Evolutionary conservation across 2,113 vertebrate genomes (phyloP), one percentile per base, ranked within the genome.

Genomic region (Steatornis caripensis): DNA sequence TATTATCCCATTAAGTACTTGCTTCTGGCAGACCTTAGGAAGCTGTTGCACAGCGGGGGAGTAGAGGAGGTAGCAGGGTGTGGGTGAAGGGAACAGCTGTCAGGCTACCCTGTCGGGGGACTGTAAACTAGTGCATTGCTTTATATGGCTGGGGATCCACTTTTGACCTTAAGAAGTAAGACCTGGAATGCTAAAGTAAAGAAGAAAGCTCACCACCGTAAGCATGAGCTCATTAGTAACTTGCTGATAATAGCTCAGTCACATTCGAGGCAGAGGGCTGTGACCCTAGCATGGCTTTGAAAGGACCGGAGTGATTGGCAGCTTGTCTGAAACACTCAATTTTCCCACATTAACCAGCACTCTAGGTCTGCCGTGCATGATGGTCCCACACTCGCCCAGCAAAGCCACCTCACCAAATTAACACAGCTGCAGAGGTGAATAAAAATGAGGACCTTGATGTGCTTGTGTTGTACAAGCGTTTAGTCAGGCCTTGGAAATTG

Each of bases 171-270:
- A 55, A 45, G 58, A 87, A 78, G 54, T 30, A 3, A 2, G 71
- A 62, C 29, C 3, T 27, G 26, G 79, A 80, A 81, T 66, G 54
- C 72, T 90, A 30, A 89, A 85, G 43, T 29, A 30, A 61, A 54
- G 89, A 66, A 61, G 75, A 87, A 89, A 95, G 54, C 57, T 82
- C 46, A 57, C 61, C 0, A 5, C 34, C 36, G n/a, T 91, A 81
- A 68, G 80, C 62, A 84, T 30, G 58, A 93, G 48, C 84, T 97
- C 78, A 58, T 96, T 96, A 97, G 83, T 58, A 92, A 84, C 79
- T 91, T 78, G 68, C 49, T 75, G 45, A 49, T 54, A 69, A 79
- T 54, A 75, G 32, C 74, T 89, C 5, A 4, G 62, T 58, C 84
- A 69, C 54, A 12, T 64, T 54, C 1, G 3, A 58, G 71, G 68